Conservation (phyloP, 1,140 invertebrate species). For the Ceratosolen solmsi region DNA sequence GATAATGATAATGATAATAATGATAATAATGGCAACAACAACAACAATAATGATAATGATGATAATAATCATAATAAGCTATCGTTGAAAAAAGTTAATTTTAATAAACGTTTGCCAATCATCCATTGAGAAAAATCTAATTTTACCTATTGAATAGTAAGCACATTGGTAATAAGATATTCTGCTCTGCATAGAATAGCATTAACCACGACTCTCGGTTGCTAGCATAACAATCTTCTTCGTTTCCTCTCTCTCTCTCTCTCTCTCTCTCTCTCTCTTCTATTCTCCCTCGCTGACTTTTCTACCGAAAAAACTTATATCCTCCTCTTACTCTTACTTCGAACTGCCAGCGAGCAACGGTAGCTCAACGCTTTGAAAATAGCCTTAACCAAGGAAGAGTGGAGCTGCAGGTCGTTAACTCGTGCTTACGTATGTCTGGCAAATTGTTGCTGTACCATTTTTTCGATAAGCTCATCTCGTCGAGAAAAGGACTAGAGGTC, state of each 20-base stretch:
- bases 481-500: not conserved
- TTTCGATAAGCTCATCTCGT: constrained; percentile 30
- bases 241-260: not conserved
- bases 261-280: not conserved
- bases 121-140: not conserved
- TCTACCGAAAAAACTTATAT: not conserved
- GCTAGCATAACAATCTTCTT: not conserved
- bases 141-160: not conserved
- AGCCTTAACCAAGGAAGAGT: not conserved
- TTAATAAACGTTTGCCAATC: not conserved
- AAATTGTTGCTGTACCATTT: not conserved
- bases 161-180: constrained; percentile 6
- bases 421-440: constrained; percentile 16
- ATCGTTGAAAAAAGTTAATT: not conserved
- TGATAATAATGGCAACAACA: too few species aligned
- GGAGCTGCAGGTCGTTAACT: constrained; percentile 23
- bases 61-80: too few species aligned
- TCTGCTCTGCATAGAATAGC: not conserved
- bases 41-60: too few species aligned
- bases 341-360: not conserved
- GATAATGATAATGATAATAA: too few species aligned
- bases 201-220: not conserved
- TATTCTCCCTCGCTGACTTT: not conserved
- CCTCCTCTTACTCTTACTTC: not conserved
- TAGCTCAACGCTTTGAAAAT: not conserved